Base-by-base conservation (phyloP, 2,797 vertebrate species). In the Clarias laeviceps region DNA sequence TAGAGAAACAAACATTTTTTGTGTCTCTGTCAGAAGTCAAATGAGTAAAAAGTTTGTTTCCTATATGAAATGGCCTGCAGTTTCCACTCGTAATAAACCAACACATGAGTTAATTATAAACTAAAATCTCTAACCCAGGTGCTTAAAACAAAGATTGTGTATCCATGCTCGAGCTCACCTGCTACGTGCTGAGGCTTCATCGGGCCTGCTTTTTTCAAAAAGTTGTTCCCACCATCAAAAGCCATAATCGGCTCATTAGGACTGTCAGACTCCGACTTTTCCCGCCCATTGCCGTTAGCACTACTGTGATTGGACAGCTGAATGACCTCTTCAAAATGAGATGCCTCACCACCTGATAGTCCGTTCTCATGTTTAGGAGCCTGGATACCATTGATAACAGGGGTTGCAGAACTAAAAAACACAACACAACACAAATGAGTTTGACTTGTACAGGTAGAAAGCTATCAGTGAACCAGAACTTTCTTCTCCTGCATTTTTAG, bases 141-240 rank as follows among this genome's bases (percentile, higher is more conserved):
- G 12, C 69, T 22, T n/a, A 45, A 15, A 12, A 72, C 12, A 22
- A 70, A 45, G 68, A 69, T 70, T 68, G 37, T 40, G 24, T 50
- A 11, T 3, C 12, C 5, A 1, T 0, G 0, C 0, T 54, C 45
- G 18, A 12, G 61, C 86, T 70, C 62, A 99, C 98, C 98, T 96
- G 98, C 96, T 87, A 98, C 96, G 91, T 98, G 97, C 89, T 96
- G 96, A 2, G 97, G 96, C 80, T 97, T 95, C 87, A 99, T 96
- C 45, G 97, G 94, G 80, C 96, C 95, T 0, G 97, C 93, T 91
- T 97, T 97, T 90, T 97, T 99, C 92, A 98, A 95, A 93, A 98
- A 99, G 0, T 96, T 91, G 87, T 98, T 97, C 85, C 96, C 96
- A 12, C 94, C 96, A 0, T 96, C 94, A 0, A 98, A 99, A 12